Evolutionary conservation across 1,140 invertebrate genomes (phyloP).

Genomic region (Drosophila littoralis): DNA sequence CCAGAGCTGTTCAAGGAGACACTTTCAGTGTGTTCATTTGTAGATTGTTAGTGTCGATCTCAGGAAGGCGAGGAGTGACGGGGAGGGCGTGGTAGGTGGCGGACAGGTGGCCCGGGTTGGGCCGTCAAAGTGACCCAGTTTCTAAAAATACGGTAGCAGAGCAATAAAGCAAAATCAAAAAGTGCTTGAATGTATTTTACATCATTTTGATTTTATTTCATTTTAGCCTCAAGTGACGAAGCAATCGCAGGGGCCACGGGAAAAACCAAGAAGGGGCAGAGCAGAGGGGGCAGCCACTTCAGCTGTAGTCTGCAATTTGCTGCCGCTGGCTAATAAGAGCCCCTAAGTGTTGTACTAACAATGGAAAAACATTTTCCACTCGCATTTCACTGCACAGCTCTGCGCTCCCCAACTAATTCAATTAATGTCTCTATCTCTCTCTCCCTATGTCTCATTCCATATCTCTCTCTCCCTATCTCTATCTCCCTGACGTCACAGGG

Average conservation of each 20-base stretch:
- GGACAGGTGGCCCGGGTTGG: conserved; percentile 39
- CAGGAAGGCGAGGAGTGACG: conserved; percentile 1
- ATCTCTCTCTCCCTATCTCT: not conserved
- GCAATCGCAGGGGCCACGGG: not conserved
- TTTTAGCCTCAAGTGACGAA: conserved; percentile 33
- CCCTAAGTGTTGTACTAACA: conserved; percentile 19
- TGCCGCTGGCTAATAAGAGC: conserved; percentile 30
- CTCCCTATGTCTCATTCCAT: too few relatives aligned
- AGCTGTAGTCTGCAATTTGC: conserved; percentile 26
- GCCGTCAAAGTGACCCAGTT: conserved; percentile 39
- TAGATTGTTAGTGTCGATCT: conserved; percentile 54
- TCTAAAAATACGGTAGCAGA: conserved; percentile 46
- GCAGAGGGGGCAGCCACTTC: not conserved
- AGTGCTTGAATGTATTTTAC: conserved; percentile 57
- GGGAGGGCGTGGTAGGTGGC: conserved; percentile 1
- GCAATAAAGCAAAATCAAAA: conserved; percentile 39
- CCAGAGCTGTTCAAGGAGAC: conserved; percentile 50
- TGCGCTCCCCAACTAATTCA: conserved; percentile 28
- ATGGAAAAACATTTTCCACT: conserved; percentile 5
- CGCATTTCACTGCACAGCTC: conserved; percentile 14
- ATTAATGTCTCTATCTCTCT: conserved; percentile 18
- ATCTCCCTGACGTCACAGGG: conserved; percentile 23
- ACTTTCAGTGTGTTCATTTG: conserved; percentile 64
- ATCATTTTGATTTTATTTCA: conserved; percentile 52
- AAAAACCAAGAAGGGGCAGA: too few relatives aligned